Percentiles rank a stretch among this genome's conserved stretches.
These are phyloP conservation scores for Andrena camellia DNA, from an alignment of 2,888 invertebrate genomes.

Conservation along the genomic window DNA sequence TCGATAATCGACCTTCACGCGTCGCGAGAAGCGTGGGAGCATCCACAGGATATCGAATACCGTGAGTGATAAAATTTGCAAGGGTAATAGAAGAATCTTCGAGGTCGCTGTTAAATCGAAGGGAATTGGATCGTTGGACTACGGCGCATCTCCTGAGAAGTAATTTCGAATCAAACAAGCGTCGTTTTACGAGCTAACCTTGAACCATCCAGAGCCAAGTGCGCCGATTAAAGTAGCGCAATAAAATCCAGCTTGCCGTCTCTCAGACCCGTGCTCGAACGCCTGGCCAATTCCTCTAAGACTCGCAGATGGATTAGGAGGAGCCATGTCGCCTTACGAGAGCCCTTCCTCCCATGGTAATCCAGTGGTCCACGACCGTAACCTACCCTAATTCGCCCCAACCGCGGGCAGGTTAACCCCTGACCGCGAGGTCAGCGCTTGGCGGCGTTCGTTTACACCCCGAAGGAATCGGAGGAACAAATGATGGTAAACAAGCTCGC, in stretches of 20 bases:
- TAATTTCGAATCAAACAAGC: conserved; percentile 34
- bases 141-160: conserved; percentile 18
- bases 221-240: conserved; percentile 35
- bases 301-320: conserved; percentile 8
- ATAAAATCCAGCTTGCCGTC: conserved; percentile 19
- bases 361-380: conserved; percentile 52
- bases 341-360: conserved; percentile 30
- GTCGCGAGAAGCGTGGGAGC: too few relatives aligned
- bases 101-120: too few relatives aligned
- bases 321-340: background rate
- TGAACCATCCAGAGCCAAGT: conserved; percentile 39
- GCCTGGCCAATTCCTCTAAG: background rate
- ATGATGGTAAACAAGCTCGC: conserved; percentile 59
- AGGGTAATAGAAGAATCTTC: too few relatives aligned
- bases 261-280: conserved; percentile 14
- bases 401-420: conserved; percentile 62
- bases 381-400: conserved; percentile 63
- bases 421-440: conserved; percentile 61
- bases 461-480: conserved; percentile 37
- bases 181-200: conserved; percentile 48
- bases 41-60: too few relatives aligned
- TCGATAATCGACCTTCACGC: too few relatives aligned
- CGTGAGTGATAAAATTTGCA: too few relatives aligned
- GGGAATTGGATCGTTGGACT: background rate
- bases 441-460: conserved; percentile 53